These are phyloP conservation scores for Pemphigus obesinymphae DNA, from an alignment of 1,140 invertebrate genomes.

Conservation along the genomic window DNA sequence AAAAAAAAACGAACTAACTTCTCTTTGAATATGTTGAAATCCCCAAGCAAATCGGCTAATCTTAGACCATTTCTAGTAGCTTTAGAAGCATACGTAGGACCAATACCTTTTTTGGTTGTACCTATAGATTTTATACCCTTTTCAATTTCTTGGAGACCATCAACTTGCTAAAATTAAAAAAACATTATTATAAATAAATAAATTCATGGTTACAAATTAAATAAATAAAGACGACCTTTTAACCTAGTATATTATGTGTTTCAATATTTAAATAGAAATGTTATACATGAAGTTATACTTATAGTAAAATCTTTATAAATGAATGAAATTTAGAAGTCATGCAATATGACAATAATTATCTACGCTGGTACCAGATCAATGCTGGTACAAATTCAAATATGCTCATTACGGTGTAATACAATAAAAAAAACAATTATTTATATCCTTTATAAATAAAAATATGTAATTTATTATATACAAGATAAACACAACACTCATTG, in stretches of 20 bases:
- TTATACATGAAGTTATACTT: background rate
- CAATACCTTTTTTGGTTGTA: slow-evolving; percentile 99
- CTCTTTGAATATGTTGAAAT: slow-evolving; percentile 81
- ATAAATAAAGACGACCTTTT: no score
- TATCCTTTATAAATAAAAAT: no score
- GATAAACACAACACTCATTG: no score
- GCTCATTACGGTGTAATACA: no score
- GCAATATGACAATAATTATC: background rate
- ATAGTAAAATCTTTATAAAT: background rate
- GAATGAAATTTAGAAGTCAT: background rate
- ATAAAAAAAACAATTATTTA: no score
- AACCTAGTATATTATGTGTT: no score
- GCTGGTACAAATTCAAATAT: background rate
- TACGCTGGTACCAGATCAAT: background rate
- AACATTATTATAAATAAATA: slow-evolving; percentile 9
- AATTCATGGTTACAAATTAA: background rate
- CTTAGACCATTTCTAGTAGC: slow-evolving; percentile 88
- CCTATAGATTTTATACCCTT: slow-evolving; percentile 83
- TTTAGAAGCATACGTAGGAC: slow-evolving; percentile 95
- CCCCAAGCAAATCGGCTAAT: slow-evolving; percentile 87
- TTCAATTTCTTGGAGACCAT: slow-evolving; percentile 89
- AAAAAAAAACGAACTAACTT: slow-evolving; percentile 66
- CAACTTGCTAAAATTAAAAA: slow-evolving; percentile 63
- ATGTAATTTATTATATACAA: no score
- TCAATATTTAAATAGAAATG: background rate